Evolutionary conservation across 2,797 vertebrate species (phyloP), one percentile per base, ranked within the genome.

Genomic region (Labeo calbasu): DNA sequence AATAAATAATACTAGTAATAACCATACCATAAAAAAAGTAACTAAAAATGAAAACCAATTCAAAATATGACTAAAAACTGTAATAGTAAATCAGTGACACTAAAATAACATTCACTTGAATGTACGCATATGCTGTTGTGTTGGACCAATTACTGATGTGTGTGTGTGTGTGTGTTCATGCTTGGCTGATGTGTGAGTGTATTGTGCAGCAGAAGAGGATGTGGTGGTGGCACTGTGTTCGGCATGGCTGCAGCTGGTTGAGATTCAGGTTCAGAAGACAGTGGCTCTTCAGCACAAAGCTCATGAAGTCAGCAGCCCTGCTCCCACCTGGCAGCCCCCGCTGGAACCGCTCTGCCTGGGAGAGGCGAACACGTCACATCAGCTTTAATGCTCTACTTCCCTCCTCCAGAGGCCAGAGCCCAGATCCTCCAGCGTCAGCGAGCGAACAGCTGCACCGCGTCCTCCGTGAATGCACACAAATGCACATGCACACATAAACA

Each of bases 361-460:
- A 70, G 76, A 79, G 85, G 36, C 75, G 14, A 53, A 73, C 81
- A 73, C 81, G 85, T 89, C 88, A 86, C 81, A 84, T 90, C 86
- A 59, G 83, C 83, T 90, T 91, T 89, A 86, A 88, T 87, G 83
- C 88, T 87, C 75, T 68, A 77, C 65, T 87, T 86, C 86, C 65
- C 84, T 71, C 77, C 83, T 89, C 87, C 84, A 84, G 87, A 88
- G 90, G 85, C 87, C 86, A 86, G 84, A 85, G 85, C 82, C 68
- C 75, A 68, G 75, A 85, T 85, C 86, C 86, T 85, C 77, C 81
- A 87, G 83, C 83, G 69, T 88, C 80, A 79, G 89, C 61, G 82
- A 51, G 85, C 83, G 65, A 87, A 89, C 86, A 89, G 90, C 89
- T 90, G 90, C 83, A 84, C 68, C 48, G 66, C 81, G 50, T 86